Percentiles rank a stretch among this genome's conserved stretches.
phyloP scores from a whole-genome alignment of 92 coral and sea anemone genomes.

The Palythoa caribaeorum region DNA sequence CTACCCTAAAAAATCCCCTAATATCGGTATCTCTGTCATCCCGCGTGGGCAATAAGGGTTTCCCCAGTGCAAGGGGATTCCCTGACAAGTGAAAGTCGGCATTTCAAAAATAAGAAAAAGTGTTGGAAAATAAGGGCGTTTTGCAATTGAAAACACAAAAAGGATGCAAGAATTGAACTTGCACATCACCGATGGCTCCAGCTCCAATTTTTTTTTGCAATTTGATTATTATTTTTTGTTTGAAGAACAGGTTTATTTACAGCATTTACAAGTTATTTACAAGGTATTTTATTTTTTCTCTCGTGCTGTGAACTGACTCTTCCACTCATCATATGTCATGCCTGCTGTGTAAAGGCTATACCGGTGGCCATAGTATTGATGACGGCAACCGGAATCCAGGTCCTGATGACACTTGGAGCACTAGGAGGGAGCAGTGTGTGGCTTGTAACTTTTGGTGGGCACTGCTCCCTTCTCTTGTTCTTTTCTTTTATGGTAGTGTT shows the following conservation, averaged over 20 bases:
- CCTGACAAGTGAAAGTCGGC: background rate
- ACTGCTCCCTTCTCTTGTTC: constrained; percentile 23
- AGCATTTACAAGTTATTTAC: background rate
- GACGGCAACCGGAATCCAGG: background rate
- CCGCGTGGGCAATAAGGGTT: background rate
- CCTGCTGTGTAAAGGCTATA: constrained; percentile 6
- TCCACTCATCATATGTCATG: background rate
- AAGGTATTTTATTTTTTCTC: background rate
- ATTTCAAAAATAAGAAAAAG: background rate
- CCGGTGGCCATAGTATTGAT: constrained; percentile 47
- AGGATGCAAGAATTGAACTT: constrained; percentile 15
- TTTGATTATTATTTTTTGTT: background rate
- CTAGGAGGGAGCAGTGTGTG: constrained; percentile 27
- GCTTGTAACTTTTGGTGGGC: constrained; percentile 15
- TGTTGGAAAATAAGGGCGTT: background rate
- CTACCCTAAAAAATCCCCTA: too few relatives aligned
- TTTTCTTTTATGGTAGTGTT: background rate
- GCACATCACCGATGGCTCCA: constrained; percentile 14
- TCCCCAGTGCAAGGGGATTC: background rate
- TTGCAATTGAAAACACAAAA: background rate
- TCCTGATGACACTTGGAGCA: constrained; percentile 21
- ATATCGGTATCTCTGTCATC: background rate
- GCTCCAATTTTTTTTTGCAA: constrained; percentile 1
- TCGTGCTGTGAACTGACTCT: background rate
- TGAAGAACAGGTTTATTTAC: background rate